Base-by-base conservation (phyloP, 2,113 vertebrate genomes). In the Ardeotis arabs region DNA sequence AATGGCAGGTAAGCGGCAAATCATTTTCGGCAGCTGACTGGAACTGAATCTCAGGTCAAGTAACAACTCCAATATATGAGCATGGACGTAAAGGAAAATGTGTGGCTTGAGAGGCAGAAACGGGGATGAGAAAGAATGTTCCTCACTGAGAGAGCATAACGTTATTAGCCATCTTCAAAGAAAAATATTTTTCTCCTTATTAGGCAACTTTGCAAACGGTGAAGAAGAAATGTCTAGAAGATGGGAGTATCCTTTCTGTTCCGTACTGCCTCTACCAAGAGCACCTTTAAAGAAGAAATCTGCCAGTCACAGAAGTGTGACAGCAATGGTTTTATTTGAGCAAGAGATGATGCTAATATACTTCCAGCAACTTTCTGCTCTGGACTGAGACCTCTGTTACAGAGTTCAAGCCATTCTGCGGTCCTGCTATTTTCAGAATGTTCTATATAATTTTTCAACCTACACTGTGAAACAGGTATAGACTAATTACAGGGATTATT, bases 401-500 rank as follows among this genome's bases (percentile, higher is more conserved):
- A 82, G 84, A 85, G 66, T 84, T 84, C 73, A 90, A 73, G 69
- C 9, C 33, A 87, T 69, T 73, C 50, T 45, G 56, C 4, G 9
- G 59, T 76, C 77, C 60, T 58, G 41, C 21, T 91, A 39, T 89
- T 94, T 91, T 78, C 45, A 77, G 81, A 87, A 66, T 0, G 4
- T 66, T 76, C 77, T 49, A 79, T 24, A 55, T 74, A 69, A 67
- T 82, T 95, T 94, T 93, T 95, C 59, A 94, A 47, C 84, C 66
- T 93, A 90, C 66, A 41, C 69, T 85, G 39, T 63, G 59, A 80
- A 96, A 92, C 74, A 95, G 74, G 77, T 95, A 95, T 33, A 89
- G 59, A 91, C 77, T 94, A 96, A 95, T 95, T 92, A 95, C 31
- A 94, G 70, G 81, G 66, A 82, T 91, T 95, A 94, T 33, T 87